Base-by-base conservation (phyloP, 2,888 invertebrate species). In the Eugnorisma glareosa region DNA sequence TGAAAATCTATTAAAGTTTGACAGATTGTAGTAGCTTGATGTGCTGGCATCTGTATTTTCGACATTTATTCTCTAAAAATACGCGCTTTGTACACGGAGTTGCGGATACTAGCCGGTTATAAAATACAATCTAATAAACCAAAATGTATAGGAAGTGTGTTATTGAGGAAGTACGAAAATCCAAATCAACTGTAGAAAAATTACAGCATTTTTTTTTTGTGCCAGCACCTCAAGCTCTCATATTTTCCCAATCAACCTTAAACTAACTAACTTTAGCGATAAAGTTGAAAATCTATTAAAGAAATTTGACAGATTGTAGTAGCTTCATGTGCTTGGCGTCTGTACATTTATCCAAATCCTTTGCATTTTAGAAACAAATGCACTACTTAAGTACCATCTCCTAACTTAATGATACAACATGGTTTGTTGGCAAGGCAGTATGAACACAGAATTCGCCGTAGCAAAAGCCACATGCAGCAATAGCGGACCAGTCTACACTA, bases 401-500 rank as follows among this genome's bases (percentile, higher is more conserved):
- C 4, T 4, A 35, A 51, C 11, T n/a, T 11, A 8, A 75, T 28
- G 18, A 28, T 31, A 1, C 24, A 73, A 57, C 11, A 61, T 68
- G 67, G 48, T 31, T 45, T 0, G 15, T 28, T 28, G n/a, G 4
- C n/a, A 7, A 73, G 21, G 31, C 13, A 76, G 6, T 21, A 15
- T 45, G 28, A 68, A 35, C 21, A 68, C 48, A 13, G 13, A 24
- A 43, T 67, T 43, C 1, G 31, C 61, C 6, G 54, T 51, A 8
- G n/a, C 31, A 5, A 73, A 81, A 67, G 15, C 83, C 70, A 31
- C 72, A 70, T 61, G 40, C 59, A 67, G 48, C 45, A 70, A 82
- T 72, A 82, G 75, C 74, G 24, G 70, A 43, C 70, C 73, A 82
- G 24, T 48, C 64, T 18, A 35, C 67, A 28, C 24, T 31, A 57